Percentiles rank a stretch among this genome's conserved stretches.
phyloP scores from a whole-genome alignment of 2,888 invertebrate genomes.

The Xanthorhoe designata region DNA sequence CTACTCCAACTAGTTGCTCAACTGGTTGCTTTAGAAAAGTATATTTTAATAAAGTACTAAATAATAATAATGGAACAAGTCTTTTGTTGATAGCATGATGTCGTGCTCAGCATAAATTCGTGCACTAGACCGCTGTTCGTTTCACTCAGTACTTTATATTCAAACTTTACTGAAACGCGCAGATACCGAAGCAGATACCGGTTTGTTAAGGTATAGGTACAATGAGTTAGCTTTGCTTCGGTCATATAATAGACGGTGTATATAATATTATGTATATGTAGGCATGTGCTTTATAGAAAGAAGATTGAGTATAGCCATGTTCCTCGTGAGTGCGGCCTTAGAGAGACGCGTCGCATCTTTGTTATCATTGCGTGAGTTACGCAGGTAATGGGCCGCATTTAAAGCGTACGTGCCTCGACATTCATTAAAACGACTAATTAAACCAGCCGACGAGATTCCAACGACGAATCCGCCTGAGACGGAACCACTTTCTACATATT shows the following conservation, averaged over 20 bases:
- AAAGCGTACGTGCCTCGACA: constrained; percentile 80
- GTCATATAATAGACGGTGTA: constrained; percentile 2
- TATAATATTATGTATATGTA: not conserved
- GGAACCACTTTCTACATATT: constrained; percentile 61
- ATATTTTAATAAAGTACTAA: constrained; percentile 6
- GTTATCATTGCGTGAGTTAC: constrained; percentile 80
- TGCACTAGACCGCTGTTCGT: constrained; percentile 24
- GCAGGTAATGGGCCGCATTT: constrained; percentile 80
- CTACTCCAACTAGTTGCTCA: constrained; percentile 1
- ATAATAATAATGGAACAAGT: constrained; percentile 16
- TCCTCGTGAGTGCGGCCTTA: constrained; percentile 42
- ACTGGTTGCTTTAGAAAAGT: constrained; percentile 1
- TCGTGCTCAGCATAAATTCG: constrained; percentile 25
- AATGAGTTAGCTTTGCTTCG: constrained; percentile 15
- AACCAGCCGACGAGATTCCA: constrained; percentile 72
- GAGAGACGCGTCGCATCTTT: constrained; percentile 51
- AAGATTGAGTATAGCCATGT: constrained; percentile 43
- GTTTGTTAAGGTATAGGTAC: constrained; percentile 12
- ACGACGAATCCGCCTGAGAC: constrained; percentile 65
- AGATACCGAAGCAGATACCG: constrained; percentile 21
- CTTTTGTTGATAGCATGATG: constrained; percentile 22
- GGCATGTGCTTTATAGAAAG: constrained; percentile 29
- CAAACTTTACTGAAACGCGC: constrained; percentile 18
- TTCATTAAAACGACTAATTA: constrained; percentile 82
- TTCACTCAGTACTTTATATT: constrained; percentile 27